Evolutionary conservation across 2,113 vertebrate species (phyloP), one percentile per base, ranked within the genome.

Genomic region (Capreolus pygargus): DNA sequence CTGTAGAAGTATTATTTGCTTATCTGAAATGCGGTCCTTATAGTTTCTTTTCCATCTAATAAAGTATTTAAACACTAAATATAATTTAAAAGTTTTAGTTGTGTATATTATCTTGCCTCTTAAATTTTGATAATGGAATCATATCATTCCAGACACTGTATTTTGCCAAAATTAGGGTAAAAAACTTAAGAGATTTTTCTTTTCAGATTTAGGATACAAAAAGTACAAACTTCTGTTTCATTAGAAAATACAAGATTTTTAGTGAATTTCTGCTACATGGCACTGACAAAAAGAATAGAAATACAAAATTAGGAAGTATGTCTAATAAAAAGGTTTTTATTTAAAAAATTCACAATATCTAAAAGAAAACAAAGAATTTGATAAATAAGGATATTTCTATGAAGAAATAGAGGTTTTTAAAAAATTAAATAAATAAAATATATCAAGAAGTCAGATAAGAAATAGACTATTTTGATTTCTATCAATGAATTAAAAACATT

Each of bases 241-340:
- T 96, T 52, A 91, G 19, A 84, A 97, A 67, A 87, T 78, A 86
- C n/a, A 1, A 82, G 33, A 76, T 87, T 58, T 36, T 78, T 76
- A 64, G n/a, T 55, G 94, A 98, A 93, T 9, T 84, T n/a, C 86
- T 96, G 43, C 2, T 93, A 7, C 52, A 84, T 57, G 4, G 84
- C 78, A 30, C 14, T 64, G 55, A 89, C n/a, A 83, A 94, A 81
- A 86, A 93, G 86, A 89, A 98, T 7, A 67, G 6, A 89, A 88
- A 87, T 82, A 90, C 57, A 78, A 94, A 92, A 67, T 43, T 90
- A 28, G 12, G 82, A 57, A 39, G 96, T 67, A 33, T 94, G 12
- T 64, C 67, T 91, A 67, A 78, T n/a, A 61, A 94, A 74, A 67
- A 19, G 47, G n/a, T 82, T 6, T 74, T 28, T 95, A 92, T 50